These are phyloP conservation scores for Diceros bicornis DNA, from an alignment of 2,797 vertebrate genomes.

Conservation along the genomic window DNA sequence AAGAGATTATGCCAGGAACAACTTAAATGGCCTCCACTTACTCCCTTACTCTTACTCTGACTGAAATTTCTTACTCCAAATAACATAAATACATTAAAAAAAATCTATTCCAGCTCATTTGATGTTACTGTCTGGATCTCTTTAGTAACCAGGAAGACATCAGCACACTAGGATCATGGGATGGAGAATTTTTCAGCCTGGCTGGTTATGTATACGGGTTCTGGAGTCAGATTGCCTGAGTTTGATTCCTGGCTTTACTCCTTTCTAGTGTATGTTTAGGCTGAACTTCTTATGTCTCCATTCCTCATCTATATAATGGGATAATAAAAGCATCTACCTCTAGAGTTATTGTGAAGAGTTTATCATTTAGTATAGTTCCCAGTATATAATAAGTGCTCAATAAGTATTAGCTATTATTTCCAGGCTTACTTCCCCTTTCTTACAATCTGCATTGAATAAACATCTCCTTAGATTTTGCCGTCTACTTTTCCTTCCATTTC, in stretches of 20 bases:
- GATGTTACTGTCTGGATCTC: constrained; percentile 14
- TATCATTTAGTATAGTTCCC: background rate
- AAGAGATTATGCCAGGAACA: background rate
- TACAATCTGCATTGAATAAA: background rate
- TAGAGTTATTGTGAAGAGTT: background rate
- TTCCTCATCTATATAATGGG: background rate
- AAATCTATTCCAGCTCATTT: background rate
- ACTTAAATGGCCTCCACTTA: background rate
- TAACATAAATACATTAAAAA: background rate
- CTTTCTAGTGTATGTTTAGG: background rate
- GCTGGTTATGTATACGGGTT: background rate
- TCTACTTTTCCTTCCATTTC: background rate
- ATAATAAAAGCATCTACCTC: constrained; percentile 9
- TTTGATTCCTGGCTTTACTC: background rate
- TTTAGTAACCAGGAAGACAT: background rate
- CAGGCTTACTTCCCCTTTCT: background rate
- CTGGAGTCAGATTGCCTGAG: background rate
- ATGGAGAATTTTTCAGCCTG: background rate
- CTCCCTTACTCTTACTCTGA: background rate
- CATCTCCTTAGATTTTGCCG: background rate
- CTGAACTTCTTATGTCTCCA: background rate
- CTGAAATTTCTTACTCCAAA: constrained; percentile 9
- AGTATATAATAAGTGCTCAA: background rate
- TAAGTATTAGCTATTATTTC: constrained; percentile 30
- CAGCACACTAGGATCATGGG: background rate